Percentiles rank a stretch among this genome's conserved stretches.
Evolutionary conservation across 2,888 invertebrate species (phyloP).

Genomic region (Cerastoderma edule): DNA sequence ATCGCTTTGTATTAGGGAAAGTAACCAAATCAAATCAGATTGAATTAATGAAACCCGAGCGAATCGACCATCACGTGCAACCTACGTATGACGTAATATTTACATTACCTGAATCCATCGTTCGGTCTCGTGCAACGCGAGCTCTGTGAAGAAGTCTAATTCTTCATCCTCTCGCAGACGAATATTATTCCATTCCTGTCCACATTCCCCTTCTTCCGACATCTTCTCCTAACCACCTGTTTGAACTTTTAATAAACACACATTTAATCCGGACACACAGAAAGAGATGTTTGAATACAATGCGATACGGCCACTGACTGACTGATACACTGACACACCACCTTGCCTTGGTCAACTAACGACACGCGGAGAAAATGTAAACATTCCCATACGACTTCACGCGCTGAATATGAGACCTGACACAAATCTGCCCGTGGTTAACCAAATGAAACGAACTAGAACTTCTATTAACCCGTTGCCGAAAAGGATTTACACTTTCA

Average conservation of each 20-base stretch:
- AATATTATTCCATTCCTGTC: constrained; percentile 64
- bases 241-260: constrained; percentile 10
- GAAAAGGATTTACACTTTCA: neutral
- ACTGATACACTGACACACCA: constrained; percentile 12
- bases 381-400: constrained; percentile 37
- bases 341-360: constrained; percentile 29
- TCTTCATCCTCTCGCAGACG: constrained; percentile 79
- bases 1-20: no score
- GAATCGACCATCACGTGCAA: no score
- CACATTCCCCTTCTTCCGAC: constrained; percentile 52
- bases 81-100: constrained; percentile 3
- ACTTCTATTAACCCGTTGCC: neutral
- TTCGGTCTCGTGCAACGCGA: constrained; percentile 83
- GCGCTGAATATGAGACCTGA: constrained; percentile 43
- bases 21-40: no score
- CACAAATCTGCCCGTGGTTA: constrained; percentile 40
- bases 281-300: neutral
- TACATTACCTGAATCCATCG: constrained; percentile 82
- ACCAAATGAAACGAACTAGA: constrained; percentile 27
- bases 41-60: no score
- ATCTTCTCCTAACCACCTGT: neutral
- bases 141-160: constrained; percentile 82
- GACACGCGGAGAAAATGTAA: constrained; percentile 46
- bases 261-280: constrained; percentile 9
- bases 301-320: neutral